phyloP scores from a whole-genome alignment of 2,888 invertebrate genomes.

The Spisula solida region DNA sequence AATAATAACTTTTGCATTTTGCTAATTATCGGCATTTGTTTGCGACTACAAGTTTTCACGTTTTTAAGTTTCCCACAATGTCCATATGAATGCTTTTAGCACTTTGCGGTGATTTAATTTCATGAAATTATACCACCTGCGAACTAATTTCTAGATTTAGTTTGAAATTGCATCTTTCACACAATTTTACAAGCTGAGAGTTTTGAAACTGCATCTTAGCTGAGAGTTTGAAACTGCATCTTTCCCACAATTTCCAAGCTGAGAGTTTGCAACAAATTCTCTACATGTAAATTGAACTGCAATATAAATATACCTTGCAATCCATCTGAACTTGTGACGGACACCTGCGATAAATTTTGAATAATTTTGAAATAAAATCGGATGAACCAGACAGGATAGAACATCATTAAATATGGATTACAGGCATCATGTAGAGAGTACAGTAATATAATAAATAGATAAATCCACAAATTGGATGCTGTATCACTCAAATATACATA shows the following conservation, averaged over 20 bases:
- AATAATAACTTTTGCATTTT: too few species aligned
- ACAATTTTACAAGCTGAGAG: too few species aligned
- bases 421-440: not conserved
- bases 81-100: too few species aligned
- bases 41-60: too few species aligned
- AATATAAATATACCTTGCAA: not conserved
- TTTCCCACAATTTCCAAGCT: not conserved
- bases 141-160: too few species aligned
- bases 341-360: slow-evolving; percentile 12
- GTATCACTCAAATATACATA: slow-evolving; percentile 10
- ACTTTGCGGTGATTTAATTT: too few species aligned
- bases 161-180: too few species aligned
- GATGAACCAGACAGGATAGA: not conserved
- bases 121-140: too few species aligned
- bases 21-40: too few species aligned
- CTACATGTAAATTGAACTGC: not conserved
- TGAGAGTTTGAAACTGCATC: not conserved
- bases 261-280: not conserved
- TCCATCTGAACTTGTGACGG: not conserved
- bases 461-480: slow-evolving; percentile 13
- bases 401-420: slow-evolving; percentile 18
- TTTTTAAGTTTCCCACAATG: too few species aligned
- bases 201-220: too few species aligned
- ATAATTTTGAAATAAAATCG: slow-evolving; percentile 24
- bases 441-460: slow-evolving; percentile 10